Base-by-base conservation (phyloP, 1,140 invertebrate genomes). In the Brachystomella parvula region DNA sequence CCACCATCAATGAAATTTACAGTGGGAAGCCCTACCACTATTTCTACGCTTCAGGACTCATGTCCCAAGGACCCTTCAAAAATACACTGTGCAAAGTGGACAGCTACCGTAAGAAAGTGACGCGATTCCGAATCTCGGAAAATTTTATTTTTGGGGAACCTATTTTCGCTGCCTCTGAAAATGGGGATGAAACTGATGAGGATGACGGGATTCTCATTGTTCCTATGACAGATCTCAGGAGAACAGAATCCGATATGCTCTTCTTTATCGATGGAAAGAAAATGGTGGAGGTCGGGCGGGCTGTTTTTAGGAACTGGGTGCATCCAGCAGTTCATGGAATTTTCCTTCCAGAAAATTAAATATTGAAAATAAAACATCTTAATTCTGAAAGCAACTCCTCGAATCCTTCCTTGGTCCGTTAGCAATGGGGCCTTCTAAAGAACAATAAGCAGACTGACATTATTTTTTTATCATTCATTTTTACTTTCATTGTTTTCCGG, bases 241-340 rank as follows among this genome's bases (percentile, higher is more conserved):
- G 70, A 21, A 69, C 71, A n/a, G 62, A 74, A 31, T 67, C 72
- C 9, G 73, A 77, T 66, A 79, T 75, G 49, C 58, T 81, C 6
- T 44, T 78, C 15, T 68, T 80, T 24, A 67, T 81, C 32, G 75
- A 80, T 68, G 79, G 77, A 1, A 70, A 74, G 60, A 74, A 66
- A 12, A 72, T 81, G 65, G 75, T 58, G 21, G 78, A 80, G 71
- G 56, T 81, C 1, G 80, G 75, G 3, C 65, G 77, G 64, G 78
- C 78, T 3, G 67, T 74, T 6, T 74, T 79, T 0, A 69, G 72
- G 3, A 73, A 74, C 26, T 73, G 74, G 32, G 71, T 79, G 57
- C 76, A 77, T 21, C 67, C 72, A 19, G 75, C 76, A 29, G 74
- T 81, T 59, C 79, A 81, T 68, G 78, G 78, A 26, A 47, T 76